Evolutionary conservation across 1,140 invertebrate species (phyloP), one percentile per base, ranked within the genome.

Genomic region (Yoshiicerus persimilis): DNA sequence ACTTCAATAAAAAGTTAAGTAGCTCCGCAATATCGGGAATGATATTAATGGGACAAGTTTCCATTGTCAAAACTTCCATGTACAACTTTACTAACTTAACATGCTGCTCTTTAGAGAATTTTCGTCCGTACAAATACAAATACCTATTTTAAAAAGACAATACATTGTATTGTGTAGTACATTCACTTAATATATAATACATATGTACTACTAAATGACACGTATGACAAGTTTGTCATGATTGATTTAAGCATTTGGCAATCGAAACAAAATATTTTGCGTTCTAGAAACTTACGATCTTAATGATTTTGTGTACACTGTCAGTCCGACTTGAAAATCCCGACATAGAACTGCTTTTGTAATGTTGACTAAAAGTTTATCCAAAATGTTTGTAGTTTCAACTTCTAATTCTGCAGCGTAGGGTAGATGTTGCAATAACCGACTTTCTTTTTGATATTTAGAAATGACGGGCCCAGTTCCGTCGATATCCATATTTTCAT

Each of bases 81-180:
- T 96, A 93, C 47, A 98, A 92, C 91, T 97, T 96, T n/a, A 99
- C 95, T 27, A 99, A 94, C n/a, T 93, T 92, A 30, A 99, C 94
- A 92, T 99, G 97, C 92, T 98, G 97, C 91, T 96, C 95, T 93
- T 98, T 98, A 2, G 95, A 95, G 93, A 99, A 98, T 91, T 96
- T 96, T 88, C 96, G 92, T 16, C 96, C 96, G 94, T 97, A 97
- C 32, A 97, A 92, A 90, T 95, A 94, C 38, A 98, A 95, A 91
- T 97, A 98, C 91, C 96, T 96, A 91, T 89, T 94, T 93, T 88
- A 90, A 91, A 91, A 91, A 90, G 90, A 87, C 62, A 66, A 27
- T 64, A 62, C 1, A 62, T 62, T 20, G 75, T 89, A n/a, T n/a
- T n/a, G n/a, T 80, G 36, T 36, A 84, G 11, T 80, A 32, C 9